Base-by-base conservation (phyloP, 2,113 vertebrate species). In the Rhadina sibilatrix region DNA sequence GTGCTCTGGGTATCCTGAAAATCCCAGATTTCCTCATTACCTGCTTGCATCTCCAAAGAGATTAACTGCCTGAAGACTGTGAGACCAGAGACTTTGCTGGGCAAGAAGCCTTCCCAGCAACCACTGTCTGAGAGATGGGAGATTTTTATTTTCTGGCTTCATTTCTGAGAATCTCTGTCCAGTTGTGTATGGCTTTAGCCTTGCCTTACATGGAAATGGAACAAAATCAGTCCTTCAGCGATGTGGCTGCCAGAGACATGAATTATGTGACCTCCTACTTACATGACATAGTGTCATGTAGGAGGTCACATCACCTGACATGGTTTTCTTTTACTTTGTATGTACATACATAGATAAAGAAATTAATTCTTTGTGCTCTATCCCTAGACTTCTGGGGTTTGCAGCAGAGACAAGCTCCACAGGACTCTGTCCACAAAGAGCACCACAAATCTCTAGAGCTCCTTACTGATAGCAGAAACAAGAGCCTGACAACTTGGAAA, bases 11-110 rank as follows among this genome's bases (percentile, higher is more conserved):
- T 25, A 72, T 38, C 23, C 49, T 27, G 11, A 71, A 70, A n/a
- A 83, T 23, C 8, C 8, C 1, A 2, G 7, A 11, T 59, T 71
- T 86, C 27, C 52, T 30, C 5, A 0, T 47, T 1, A 1, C 10
- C 23, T 59, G 25, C 5, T 47, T 69, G 17, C 12, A 14, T 65
- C 88, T 89, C n/a, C 21, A 16, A 31, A 46, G 27, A 54, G 15
- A 75, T 44, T 49, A 68, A 42, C 6, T 75, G 18, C 22, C 30
- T 42, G 16, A 71, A 79, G 52, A 22, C 28, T 46, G 19, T 22
- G 61, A 81, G 38, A 27, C 8, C 9, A 49, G 52, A 60, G 47
- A 59, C 33, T 17, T 77, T 53, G n/a, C 37, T 33, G 24, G 14
- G 6, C 14, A 83, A 93, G 57, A 59, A 83, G 8, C 8, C 50